Base-by-base conservation (phyloP, 2,888 invertebrate genomes). In the Pilophorus perplexus region DNA sequence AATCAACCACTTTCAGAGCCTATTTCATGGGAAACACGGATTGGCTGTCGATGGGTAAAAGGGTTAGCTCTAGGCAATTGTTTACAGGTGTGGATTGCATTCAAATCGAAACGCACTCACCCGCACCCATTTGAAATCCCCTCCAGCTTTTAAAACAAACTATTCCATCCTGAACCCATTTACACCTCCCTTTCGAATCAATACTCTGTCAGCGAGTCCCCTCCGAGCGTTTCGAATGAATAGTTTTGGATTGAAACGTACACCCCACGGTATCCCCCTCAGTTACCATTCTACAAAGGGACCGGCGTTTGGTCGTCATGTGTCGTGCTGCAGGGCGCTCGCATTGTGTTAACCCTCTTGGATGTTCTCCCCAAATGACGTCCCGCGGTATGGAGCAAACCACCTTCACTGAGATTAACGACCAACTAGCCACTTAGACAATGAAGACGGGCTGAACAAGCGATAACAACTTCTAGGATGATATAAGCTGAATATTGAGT, bases 191-290 rank as follows among this genome's bases (percentile, higher is more conserved):
- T 44, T 8, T 16, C 27, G 28, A 62, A 62, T 62, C 62, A 46
- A 62, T 62, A 62, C 46, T 20, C 62, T 6, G 20, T 18, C 52
- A n/a, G 52, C 25, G n/a, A 6, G 6, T 6, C 10, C 3, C 48
- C 20, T 44, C 27, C 62, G 20, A 6, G 14, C 38, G 27, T 62
- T 62, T 62, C 62, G 62, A 62, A 46, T 62, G 62, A 62, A 62
- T 62, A 62, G 62, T 62, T 62, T 28, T 46, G 46, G 62, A 62
- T 62, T 62, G 62, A 62, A 62, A 62, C 62, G 62, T 62, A 62
- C 62, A 27, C 62, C 48, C 62, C 33, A 42, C 42, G 27, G 59
- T 42, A 25, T 44, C 33, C 59, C 46, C 22, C 38, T 25, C 23
- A 10, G 27, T n/a, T n/a, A n/a, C n/a, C n/a, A n/a, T n/a, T 27